Percentiles rank a stretch among this genome's conserved stretches.
Conservation (phyloP, 2,113 vertebrate species). For the Leptodactylus fuscus region DNA sequence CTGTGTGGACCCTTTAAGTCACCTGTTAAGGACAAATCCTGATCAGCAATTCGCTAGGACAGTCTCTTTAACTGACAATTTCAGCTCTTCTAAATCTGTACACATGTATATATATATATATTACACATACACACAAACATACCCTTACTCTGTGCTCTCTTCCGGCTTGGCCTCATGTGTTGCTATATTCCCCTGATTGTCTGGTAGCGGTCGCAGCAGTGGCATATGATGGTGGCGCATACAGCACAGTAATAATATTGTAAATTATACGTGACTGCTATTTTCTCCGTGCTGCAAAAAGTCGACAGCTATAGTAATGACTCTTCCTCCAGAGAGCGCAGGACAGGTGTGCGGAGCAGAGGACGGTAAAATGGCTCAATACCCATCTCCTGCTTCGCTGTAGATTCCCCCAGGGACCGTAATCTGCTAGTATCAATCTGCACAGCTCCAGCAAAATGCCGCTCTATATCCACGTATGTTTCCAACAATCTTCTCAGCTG, state of each 20-base stretch:
- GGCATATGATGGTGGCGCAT: neutral
- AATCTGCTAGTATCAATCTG: neutral
- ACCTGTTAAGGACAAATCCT: too few species aligned
- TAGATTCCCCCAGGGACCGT: neutral
- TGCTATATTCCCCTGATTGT: neutral
- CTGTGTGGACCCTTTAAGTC: too few species aligned
- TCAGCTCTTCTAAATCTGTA: neutral
- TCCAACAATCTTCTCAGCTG: constrained; percentile 6
- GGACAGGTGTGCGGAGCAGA: constrained; percentile 18
- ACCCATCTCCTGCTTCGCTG: neutral
- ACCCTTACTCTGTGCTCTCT: neutral
- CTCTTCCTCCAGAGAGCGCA: neutral
- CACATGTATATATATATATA: neutral
- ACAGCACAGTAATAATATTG: neutral
- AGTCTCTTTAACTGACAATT: neutral
- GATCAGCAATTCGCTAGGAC: too few species aligned
- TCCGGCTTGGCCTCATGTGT: neutral
- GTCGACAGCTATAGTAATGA: neutral
- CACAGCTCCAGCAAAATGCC: neutral
- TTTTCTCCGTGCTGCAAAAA: neutral
- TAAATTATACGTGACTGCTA: neutral
- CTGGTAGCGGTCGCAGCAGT: too few species aligned
- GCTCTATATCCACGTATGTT: neutral
- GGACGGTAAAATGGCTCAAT: constrained; percentile 11
- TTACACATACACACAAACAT: neutral